Percentiles rank a stretch among this genome's conserved stretches.
Conservation (phyloP, 2,888 invertebrate genomes). For the Liposcelis brunnea region DNA sequence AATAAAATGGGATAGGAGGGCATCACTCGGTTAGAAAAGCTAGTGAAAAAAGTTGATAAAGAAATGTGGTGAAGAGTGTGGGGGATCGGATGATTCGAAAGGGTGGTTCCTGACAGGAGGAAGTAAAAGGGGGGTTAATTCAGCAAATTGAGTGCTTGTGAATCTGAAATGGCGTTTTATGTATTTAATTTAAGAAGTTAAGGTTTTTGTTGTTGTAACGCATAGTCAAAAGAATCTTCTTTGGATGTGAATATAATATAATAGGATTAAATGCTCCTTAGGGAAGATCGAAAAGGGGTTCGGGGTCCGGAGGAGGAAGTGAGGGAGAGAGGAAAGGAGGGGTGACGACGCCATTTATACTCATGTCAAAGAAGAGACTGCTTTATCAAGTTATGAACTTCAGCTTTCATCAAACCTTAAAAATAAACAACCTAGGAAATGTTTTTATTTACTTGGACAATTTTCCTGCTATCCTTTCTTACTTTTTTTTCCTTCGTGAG, state of each 20-base stretch:
- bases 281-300: slow-evolving; percentile 2
- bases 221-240: slow-evolving; percentile 2
- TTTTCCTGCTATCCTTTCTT: too few species aligned
- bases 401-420: too few species aligned
- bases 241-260: slow-evolving; percentile 7
- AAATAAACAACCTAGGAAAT: too few species aligned
- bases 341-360: slow-evolving; percentile 9
- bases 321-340: not conserved
- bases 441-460: too few species aligned
- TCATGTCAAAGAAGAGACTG: slow-evolving; percentile 6
- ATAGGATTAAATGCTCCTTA: slow-evolving; percentile 9
- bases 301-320: too few species aligned
- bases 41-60: too few species aligned
- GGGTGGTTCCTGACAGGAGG: slow-evolving; percentile 6
- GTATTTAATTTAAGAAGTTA: slow-evolving; percentile 7
- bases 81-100: not conserved
- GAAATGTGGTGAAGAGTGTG: too few species aligned
- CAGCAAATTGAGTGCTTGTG: slow-evolving; percentile 10
- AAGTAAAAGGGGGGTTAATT: slow-evolving; percentile 8
- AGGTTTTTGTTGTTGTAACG: slow-evolving; percentile 4
- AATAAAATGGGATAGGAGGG: too few species aligned
- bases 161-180: slow-evolving; percentile 9
- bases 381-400: not conserved
- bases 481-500: too few species aligned
- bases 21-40: too few species aligned